Percentiles rank a stretch among this genome's conserved stretches.
Evolutionary conservation across 2,113 vertebrate species (phyloP).

Genomic region (Apteryx mantelli): DNA sequence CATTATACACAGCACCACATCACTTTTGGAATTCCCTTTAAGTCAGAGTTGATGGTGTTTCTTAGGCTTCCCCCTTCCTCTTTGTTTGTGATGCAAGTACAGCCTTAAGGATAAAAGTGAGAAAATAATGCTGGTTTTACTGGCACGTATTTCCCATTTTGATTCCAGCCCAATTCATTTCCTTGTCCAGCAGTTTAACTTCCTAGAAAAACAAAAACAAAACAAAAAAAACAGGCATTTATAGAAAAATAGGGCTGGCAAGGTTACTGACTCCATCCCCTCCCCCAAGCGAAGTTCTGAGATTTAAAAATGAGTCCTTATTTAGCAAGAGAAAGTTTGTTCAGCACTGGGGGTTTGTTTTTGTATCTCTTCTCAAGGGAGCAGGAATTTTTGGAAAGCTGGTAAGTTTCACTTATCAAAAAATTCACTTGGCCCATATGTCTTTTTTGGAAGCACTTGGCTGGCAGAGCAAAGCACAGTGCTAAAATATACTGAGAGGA

Average conservation of each 20-base stretch:
- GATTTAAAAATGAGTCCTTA: not conserved
- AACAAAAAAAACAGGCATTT: not conserved
- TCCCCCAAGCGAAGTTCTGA: not conserved
- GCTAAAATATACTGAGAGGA: conserved; percentile 13
- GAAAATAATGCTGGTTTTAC: not conserved
- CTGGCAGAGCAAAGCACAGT: conserved; percentile 9
- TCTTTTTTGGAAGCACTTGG: conserved; percentile 58
- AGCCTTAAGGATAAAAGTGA: not conserved
- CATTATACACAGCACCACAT: not conserved
- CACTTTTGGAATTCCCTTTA: not conserved
- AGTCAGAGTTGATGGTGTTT: not conserved
- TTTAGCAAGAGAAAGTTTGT: not conserved
- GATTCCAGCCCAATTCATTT: not conserved
- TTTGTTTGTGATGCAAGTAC: not conserved
- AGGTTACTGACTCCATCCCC: not conserved
- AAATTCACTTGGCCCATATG: not conserved
- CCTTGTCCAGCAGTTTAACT: not conserved
- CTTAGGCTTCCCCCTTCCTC: not conserved
- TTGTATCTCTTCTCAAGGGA: not conserved
- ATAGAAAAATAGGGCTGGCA: not conserved
- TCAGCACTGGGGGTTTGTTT: not conserved
- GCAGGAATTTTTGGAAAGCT: not conserved
- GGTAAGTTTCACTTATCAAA: not conserved
- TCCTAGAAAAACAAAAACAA: not conserved
- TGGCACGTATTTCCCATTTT: not conserved